A percentile compares a stretch with the other conserved stretches of the same genome.
These are phyloP conservation scores for Aramus guarauna DNA, from an alignment of 2,113 vertebrate genomes.

Conservation along the genomic window DNA sequence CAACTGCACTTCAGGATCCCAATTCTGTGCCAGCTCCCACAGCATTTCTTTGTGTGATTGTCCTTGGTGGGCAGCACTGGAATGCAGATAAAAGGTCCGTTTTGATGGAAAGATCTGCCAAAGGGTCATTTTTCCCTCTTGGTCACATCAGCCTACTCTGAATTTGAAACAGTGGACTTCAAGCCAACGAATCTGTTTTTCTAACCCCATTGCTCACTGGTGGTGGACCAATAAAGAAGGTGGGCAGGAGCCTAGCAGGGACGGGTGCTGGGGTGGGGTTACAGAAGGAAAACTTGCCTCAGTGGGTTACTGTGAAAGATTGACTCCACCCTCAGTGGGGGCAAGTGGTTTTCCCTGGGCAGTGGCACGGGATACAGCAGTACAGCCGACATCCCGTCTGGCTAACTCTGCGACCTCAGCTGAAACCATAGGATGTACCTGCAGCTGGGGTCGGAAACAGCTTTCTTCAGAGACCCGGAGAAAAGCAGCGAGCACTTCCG, in stretches of 20 bases:
- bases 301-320: not conserved
- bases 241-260: not conserved
- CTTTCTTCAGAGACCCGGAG: not conserved
- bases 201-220: not conserved
- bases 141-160: not conserved
- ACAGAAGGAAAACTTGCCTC: not conserved
- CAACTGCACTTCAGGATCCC: not conserved
- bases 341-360: not conserved
- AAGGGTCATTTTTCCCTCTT: not conserved
- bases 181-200: not conserved
- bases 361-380: fast-evolving
- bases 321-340: not conserved
- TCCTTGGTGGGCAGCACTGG: not conserved
- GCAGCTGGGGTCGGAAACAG: not conserved
- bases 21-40: not conserved
- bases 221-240: not conserved
- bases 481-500: fast-evolving
- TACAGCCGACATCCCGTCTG: not conserved
- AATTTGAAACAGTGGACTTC: not conserved
- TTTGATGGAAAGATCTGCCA: not conserved
- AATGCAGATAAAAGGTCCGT: not conserved
- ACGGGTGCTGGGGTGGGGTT: not conserved
- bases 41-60: not conserved
- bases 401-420: not conserved
- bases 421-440: not conserved